Percentiles rank a stretch among this genome's conserved stretches.
These are phyloP conservation scores for Anoplolepis gracilipes DNA, from an alignment of 1,140 invertebrate genomes.

Conservation along the genomic window DNA sequence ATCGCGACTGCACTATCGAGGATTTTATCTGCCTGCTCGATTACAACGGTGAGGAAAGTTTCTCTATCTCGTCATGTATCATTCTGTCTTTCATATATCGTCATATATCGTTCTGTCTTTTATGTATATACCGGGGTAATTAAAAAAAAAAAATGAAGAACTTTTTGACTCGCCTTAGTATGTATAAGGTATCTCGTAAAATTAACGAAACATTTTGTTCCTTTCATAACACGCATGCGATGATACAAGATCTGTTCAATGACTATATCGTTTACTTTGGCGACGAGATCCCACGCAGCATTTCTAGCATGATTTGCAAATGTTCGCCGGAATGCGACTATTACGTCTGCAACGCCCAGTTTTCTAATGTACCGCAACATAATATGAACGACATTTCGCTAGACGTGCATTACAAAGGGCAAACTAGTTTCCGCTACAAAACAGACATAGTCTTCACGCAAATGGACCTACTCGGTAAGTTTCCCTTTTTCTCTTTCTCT, in stretches of 20 bases:
- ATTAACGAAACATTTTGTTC: conserved; percentile 11
- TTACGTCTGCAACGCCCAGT: conserved; percentile 32
- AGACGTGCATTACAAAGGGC: conserved; percentile 61
- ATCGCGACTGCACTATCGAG: conserved; percentile 53
- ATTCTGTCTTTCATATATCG: neutral
- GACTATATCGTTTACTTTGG: conserved; percentile 43
- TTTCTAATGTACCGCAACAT: conserved; percentile 42
- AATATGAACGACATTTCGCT: conserved; percentile 31
- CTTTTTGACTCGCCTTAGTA: neutral
- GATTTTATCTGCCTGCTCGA: conserved; percentile 54
- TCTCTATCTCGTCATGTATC: neutral
- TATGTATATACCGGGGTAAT: no score
- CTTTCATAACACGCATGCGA: neutral
- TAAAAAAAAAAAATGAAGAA: no score
- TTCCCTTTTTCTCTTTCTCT: neutral
- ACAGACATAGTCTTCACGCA: conserved; percentile 58
- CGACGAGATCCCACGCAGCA: neutral
- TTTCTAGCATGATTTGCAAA: conserved; percentile 55
- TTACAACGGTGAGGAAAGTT: conserved; percentile 49
- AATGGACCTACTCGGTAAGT: conserved; percentile 60
- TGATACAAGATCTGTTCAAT: conserved; percentile 54
- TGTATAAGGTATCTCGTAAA: neutral
- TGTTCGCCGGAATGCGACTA: conserved; percentile 63
- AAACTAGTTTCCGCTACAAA: conserved; percentile 64
- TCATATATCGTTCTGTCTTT: no score